A percentile compares a stretch with the other conserved stretches of the same genome.
phyloP scores from a whole-genome alignment of 2,797 vertebrate genomes.

The Distichodus sexfasciatus region DNA sequence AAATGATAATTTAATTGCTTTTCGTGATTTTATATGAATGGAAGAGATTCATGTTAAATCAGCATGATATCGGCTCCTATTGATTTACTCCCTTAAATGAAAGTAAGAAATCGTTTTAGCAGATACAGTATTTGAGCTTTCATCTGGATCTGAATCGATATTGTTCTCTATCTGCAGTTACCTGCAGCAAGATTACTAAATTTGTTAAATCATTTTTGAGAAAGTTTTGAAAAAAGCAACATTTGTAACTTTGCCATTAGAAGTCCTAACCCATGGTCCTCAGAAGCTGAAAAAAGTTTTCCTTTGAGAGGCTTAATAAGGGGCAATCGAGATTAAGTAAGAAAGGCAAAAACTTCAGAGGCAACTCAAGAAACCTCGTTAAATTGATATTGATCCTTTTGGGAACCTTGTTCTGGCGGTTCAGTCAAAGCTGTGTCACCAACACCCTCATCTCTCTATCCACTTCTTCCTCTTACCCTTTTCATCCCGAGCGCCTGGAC shows the following conservation, averaged over 20 bases:
- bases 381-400: constrained; percentile 42
- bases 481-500: background rate
- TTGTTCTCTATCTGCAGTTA: too few species aligned
- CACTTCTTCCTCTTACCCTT: background rate
- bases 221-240: background rate
- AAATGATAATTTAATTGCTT: too few species aligned
- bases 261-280: background rate
- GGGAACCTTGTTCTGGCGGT: constrained; percentile 9
- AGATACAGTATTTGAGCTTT: too few species aligned
- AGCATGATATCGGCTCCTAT: too few species aligned
- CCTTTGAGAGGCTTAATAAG: constrained; percentile 9
- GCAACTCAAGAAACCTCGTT: constrained; percentile 6
- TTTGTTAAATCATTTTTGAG: background rate
- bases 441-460: background rate
- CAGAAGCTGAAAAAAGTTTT: background rate
- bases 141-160: too few species aligned
- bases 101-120: too few species aligned
- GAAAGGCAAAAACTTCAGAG: constrained; percentile 9
- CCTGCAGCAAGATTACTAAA: too few species aligned
- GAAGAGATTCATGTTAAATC: too few species aligned
- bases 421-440: constrained; percentile 10
- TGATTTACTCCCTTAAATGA: too few species aligned
- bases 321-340: constrained; percentile 25
- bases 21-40: too few species aligned
- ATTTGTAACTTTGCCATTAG: background rate